A percentile compares a stretch with the other conserved stretches of the same genome.
These are phyloP conservation scores for Pipistrellus nathusii DNA, from an alignment of 2,797 vertebrate genomes.

Conservation along the genomic window DNA sequence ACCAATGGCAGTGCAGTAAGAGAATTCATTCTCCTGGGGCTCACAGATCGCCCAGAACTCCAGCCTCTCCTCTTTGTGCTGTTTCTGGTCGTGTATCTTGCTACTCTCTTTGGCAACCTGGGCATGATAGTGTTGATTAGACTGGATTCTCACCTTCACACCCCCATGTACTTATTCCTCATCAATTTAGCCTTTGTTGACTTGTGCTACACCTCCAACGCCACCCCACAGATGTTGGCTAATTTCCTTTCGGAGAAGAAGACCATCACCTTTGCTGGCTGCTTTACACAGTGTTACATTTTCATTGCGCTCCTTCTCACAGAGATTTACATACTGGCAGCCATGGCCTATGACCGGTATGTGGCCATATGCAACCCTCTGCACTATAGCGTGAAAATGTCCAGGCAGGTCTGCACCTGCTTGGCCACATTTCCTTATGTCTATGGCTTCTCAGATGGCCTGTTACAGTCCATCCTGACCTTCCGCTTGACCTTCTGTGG, in stretches of 20 bases:
- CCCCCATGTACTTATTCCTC: slow-evolving; percentile 73
- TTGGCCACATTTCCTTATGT: slow-evolving; percentile 64
- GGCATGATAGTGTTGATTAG: slow-evolving; percentile 45
- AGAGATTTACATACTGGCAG: slow-evolving; percentile 54
- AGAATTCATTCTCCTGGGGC: slow-evolving; percentile 72
- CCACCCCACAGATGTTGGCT: slow-evolving; percentile 62
- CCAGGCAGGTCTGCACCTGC: background rate
- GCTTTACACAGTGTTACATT: slow-evolving; percentile 70
- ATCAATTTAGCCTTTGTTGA: slow-evolving; percentile 70
- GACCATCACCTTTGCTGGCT: slow-evolving; percentile 69
- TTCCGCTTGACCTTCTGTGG: slow-evolving; percentile 70
- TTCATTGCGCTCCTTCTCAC: slow-evolving; percentile 73
- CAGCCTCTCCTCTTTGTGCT: slow-evolving; percentile 60
- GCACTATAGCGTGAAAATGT: slow-evolving; percentile 60
- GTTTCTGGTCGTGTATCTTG: slow-evolving; percentile 60
- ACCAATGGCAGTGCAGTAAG: background rate
- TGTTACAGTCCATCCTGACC: slow-evolving; percentile 68
- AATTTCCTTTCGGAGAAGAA: slow-evolving; percentile 69
- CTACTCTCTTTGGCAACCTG: slow-evolving; percentile 56
- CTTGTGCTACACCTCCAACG: slow-evolving; percentile 56
- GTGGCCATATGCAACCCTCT: slow-evolving; percentile 40
- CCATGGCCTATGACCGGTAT: slow-evolving; percentile 9
- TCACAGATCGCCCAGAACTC: slow-evolving; percentile 39
- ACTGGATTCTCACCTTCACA: slow-evolving; percentile 61
- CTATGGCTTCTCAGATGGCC: slow-evolving; percentile 71